These are phyloP conservation scores for Chelon auratus DNA, from an alignment of 2,797 vertebrate genomes.

Conservation along the genomic window DNA sequence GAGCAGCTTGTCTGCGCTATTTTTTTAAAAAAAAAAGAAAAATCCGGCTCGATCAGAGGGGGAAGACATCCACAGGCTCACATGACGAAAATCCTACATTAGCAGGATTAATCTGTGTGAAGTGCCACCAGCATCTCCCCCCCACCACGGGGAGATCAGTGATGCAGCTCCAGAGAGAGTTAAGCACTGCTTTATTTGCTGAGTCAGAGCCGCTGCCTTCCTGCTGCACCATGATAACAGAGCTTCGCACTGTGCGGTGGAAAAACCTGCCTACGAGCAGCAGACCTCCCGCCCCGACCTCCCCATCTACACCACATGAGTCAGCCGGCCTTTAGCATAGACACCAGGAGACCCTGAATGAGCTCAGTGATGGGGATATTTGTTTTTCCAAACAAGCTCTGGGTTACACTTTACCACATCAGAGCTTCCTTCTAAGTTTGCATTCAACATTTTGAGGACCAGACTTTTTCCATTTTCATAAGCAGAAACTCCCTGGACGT, in stretches of 20 bases:
- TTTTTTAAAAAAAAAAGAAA: too few species aligned
- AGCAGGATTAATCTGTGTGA: background rate
- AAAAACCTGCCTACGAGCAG: conserved; percentile 31
- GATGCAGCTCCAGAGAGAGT: conserved; percentile 40
- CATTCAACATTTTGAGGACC: background rate
- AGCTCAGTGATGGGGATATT: background rate
- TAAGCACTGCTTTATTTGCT: conserved; percentile 48
- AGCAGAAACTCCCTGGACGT: too few species aligned
- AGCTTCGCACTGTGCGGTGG: conserved; percentile 35
- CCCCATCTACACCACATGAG: conserved; percentile 11
- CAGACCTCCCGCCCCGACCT: conserved; percentile 31
- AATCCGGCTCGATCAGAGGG: background rate
- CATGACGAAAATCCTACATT: background rate
- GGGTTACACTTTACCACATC: background rate
- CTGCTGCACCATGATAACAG: conserved; percentile 54
- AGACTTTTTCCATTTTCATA: background rate
- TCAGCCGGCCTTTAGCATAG: conserved; percentile 24
- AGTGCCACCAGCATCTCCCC: background rate
- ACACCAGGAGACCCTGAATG: background rate
- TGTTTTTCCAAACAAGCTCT: too few species aligned
- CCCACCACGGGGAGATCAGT: background rate
- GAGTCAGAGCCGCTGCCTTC: conserved; percentile 59
- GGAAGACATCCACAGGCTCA: background rate
- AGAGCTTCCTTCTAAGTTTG: too few species aligned
- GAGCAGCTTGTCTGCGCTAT: background rate